These are phyloP conservation scores for Saiga tatarica DNA, from an alignment of 2,113 vertebrate species.

Conservation along the genomic window DNA sequence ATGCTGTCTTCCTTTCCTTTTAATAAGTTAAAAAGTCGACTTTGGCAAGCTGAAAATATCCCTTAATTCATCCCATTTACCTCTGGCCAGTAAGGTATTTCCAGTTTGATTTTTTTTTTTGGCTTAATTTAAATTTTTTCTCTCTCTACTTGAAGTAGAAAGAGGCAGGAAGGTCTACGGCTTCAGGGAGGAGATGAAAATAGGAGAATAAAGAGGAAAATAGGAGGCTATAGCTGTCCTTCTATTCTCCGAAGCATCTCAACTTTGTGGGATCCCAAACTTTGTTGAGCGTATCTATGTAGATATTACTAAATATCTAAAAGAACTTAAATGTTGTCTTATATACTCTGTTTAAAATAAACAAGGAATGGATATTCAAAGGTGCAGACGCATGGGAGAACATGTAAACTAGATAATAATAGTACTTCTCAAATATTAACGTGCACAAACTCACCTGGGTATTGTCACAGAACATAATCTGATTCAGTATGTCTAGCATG, in stretches of 20 bases:
- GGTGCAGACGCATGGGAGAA: neutral
- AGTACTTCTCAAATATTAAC: neutral
- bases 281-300: neutral
- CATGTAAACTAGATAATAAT: neutral
- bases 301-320: neutral
- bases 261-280: neutral
- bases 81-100: neutral
- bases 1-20: neutral
- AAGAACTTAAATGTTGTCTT: neutral
- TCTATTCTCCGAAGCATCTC: neutral
- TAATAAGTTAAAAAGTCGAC: neutral
- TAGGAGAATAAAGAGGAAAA: neutral
- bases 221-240: neutral
- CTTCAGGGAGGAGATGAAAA: neutral
- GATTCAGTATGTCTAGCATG: neutral
- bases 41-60: neutral
- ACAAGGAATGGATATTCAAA: neutral
- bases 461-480: neutral
- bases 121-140: neutral
- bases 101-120: neutral
- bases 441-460: neutral
- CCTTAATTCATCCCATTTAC: neutral
- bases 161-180: neutral
- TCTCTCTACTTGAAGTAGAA: neutral
- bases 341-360: neutral